These are phyloP conservation scores for Drosophila ambigua DNA, from an alignment of 1,140 invertebrate genomes.

Conservation along the genomic window DNA sequence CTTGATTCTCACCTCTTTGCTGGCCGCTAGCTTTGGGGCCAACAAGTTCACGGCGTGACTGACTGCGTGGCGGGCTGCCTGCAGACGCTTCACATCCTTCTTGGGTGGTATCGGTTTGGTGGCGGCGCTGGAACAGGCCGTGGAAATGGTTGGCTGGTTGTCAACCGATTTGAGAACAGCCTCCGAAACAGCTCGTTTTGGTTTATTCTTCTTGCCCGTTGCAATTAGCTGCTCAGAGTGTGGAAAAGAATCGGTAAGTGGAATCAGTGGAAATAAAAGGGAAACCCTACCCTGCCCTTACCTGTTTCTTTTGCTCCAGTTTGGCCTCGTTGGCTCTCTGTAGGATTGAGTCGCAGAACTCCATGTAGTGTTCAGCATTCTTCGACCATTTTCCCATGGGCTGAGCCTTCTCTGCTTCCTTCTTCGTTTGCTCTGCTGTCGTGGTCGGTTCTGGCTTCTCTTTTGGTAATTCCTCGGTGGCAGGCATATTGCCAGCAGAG, in stretches of 20 bases:
- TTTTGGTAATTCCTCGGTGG: too few relatives aligned
- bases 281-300: conserved; percentile 6
- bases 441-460: neutral
- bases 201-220: conserved; percentile 13
- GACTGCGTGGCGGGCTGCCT: conserved; percentile 52
- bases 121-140: neutral
- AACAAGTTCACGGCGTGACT: conserved; percentile 49
- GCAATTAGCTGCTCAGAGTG: conserved; percentile 26
- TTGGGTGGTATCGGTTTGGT: conserved; percentile 14
- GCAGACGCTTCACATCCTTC: conserved; percentile 55
- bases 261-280: too few relatives aligned
- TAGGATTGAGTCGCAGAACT: conserved; percentile 49
- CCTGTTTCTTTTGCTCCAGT: conserved; percentile 47
- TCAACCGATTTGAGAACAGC: neutral
- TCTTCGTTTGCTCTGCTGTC: neutral
- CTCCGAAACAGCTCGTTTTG: neutral
- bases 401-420: neutral
- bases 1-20: conserved; percentile 30
- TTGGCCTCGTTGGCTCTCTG: conserved; percentile 54
- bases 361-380: conserved; percentile 33
- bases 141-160: too few relatives aligned
- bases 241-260: neutral
- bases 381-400: conserved; percentile 4
- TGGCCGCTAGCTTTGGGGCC: neutral
- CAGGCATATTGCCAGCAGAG: too few relatives aligned